Evolutionary conservation across 1,140 invertebrate species (phyloP).

Genomic region (Diorhabda elongata): DNA sequence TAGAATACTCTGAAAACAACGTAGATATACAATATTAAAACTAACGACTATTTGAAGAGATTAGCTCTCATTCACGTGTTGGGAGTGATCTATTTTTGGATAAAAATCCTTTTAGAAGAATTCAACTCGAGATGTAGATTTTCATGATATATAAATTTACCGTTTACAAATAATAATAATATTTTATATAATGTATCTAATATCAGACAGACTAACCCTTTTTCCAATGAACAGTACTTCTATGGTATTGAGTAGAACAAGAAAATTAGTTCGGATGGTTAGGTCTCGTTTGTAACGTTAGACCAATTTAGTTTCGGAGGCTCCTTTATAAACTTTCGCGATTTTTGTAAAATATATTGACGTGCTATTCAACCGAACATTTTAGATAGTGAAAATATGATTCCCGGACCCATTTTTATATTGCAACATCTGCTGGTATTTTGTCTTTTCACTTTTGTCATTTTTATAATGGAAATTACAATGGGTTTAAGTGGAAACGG

Average conservation of each 20-base stretch:
- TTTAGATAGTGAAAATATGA: constrained; percentile 14
- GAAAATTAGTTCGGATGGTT: constrained; percentile 17
- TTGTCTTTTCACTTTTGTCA: constrained; percentile 11
- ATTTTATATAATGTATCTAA: too few relatives aligned
- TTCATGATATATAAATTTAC: too few relatives aligned
- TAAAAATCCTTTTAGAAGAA: too few relatives aligned
- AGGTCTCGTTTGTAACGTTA: constrained; percentile 8
- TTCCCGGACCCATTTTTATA: background rate
- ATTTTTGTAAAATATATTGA: constrained; percentile 12
- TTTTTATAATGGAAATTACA: constrained; percentile 8
- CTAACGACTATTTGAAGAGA: too few relatives aligned
- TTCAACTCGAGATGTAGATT: too few relatives aligned
- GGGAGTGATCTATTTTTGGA: too few relatives aligned
- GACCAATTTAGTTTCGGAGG: background rate
- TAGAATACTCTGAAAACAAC: too few relatives aligned
- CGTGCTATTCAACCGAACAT: constrained; percentile 12
- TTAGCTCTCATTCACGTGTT: too few relatives aligned
- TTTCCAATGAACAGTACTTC: background rate
- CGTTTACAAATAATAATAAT: too few relatives aligned
- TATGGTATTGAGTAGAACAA: constrained; percentile 9
- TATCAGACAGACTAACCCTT: too few relatives aligned
- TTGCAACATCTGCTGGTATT: constrained; percentile 10
- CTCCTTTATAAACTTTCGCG: background rate
- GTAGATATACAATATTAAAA: too few relatives aligned
- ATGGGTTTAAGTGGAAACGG: constrained; percentile 17